Evolutionary conservation across 2,113 vertebrate species (phyloP).

Genomic region (Ariopsis seemanni): DNA sequence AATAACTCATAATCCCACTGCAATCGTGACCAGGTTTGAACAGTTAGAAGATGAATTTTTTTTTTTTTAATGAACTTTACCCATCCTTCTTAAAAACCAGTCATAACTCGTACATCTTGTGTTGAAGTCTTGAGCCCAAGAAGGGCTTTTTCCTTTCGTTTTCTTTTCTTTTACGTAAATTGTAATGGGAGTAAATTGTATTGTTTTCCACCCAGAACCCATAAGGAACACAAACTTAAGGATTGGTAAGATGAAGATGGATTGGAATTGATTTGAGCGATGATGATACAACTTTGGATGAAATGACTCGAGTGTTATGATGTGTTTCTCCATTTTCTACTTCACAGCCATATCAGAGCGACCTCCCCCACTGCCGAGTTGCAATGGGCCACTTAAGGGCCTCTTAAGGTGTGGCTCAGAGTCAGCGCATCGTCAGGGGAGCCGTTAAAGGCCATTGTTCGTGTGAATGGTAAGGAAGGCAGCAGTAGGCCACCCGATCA

Average conservation of each 20-base stretch:
- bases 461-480: slow-evolving; percentile 62
- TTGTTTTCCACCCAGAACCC: neutral
- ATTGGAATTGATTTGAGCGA: neutral
- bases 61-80: too few species aligned
- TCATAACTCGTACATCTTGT: neutral
- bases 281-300: neutral
- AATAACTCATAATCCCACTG: neutral
- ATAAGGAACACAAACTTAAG: too few species aligned
- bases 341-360: neutral
- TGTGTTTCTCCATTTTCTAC: slow-evolving; percentile 8
- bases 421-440: slow-evolving; percentile 54
- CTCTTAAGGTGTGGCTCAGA: slow-evolving; percentile 51
- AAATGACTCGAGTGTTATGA: neutral
- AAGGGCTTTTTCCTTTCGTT: too few species aligned
- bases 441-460: slow-evolving; percentile 73
- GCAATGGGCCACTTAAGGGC: slow-evolving; percentile 49
- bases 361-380: slow-evolving; percentile 32
- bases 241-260: neutral
- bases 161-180: neutral
- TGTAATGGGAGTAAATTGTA: neutral
- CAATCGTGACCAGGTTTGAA: neutral
- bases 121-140: neutral
- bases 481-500: slow-evolving; percentile 60
- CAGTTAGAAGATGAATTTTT: too few species aligned
- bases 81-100: neutral